Base-by-base conservation (phyloP, 2,888 invertebrate species). In the Liodrosophila aerea region DNA sequence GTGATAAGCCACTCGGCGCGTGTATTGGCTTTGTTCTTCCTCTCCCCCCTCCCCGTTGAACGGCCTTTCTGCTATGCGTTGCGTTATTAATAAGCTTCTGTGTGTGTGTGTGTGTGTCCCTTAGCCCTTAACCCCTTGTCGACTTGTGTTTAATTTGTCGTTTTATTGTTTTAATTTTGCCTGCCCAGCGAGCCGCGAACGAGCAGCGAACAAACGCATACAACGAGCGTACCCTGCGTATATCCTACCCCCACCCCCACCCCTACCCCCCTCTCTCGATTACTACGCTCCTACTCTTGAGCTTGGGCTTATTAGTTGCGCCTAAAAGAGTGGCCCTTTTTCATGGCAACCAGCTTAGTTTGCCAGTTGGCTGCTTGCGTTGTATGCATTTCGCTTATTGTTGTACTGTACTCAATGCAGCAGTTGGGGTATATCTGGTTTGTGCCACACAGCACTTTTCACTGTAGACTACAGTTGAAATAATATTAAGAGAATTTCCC, bases 331-430 rank as follows among this genome's bases (percentile, higher is more conserved):
- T 7, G 8, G 13, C 27, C 7, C 9, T 7, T 8, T 7, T 31
- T 4, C 46, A 22, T 22, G 22, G 3, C 22, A 22, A 22, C 22
- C 22, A 22, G 22, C 15, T 13, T 18, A 36, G 72, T 75, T 8
- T 85, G 86, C 85, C 85, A 87, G 78, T 85, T 87, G 76, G 86
- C 53, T 80, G 85, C 71, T 33, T 16, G 44, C 44, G n/a, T n/a
- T n/a, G n/a, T n/a, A n/a, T n/a, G n/a, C n/a, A n/a, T n/a, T n/a
- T n/a, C n/a, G n/a, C n/a, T n/a, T n/a, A n/a, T n/a, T n/a, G 5
- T 22, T 22, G 5, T 22, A 22, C 22, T 5, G 3, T 22, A 5
- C 22, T 4, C 2, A 22, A 4, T 22, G 22, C 22, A 22, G 5
- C 3, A 4, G 22, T 22, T 5, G 22, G 22, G 22, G 22, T 22